A percentile compares a stretch with the other conserved stretches of the same genome.
Conservation (phyloP, 2,888 invertebrate genomes). For the Plemyria rubiginata region DNA sequence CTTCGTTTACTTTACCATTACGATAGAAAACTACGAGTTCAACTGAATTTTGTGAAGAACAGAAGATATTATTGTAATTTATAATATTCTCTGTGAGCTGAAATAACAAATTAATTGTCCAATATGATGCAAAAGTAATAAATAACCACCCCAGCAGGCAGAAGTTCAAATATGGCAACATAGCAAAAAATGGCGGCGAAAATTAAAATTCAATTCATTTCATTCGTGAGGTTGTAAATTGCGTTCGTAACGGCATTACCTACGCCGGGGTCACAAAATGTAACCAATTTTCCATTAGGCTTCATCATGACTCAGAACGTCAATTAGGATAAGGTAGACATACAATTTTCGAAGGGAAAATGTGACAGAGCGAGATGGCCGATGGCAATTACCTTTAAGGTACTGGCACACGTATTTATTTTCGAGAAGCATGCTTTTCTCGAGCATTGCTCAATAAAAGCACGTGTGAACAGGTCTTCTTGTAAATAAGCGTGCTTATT, state of each 20-base stretch:
- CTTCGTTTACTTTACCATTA: too few species aligned
- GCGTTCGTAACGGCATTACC: slow-evolving; percentile 16
- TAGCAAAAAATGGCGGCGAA: slow-evolving; percentile 5
- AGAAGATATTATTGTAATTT: too few species aligned
- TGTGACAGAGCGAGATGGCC: too few species aligned
- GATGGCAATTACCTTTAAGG: too few species aligned
- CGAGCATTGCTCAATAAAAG: too few species aligned
- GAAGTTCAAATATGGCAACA: neutral
- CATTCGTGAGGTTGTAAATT: slow-evolving; percentile 13
- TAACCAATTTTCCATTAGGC: slow-evolving; percentile 20
- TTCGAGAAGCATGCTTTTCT: too few species aligned
- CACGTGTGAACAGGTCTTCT: too few species aligned
- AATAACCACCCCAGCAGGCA: neutral
- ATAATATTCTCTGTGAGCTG: neutral
- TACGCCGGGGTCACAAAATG: slow-evolving; percentile 17
- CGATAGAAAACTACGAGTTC: too few species aligned
- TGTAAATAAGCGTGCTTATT: too few species aligned
- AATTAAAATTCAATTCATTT: slow-evolving; percentile 26
- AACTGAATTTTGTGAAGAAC: too few species aligned
- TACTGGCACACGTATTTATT: too few species aligned
- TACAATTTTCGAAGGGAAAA: neutral
- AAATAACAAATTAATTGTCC: neutral
- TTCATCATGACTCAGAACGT: neutral
- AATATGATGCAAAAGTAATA: neutral
- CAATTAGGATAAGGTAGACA: neutral